Evolutionary conservation across 2,113 vertebrate species (phyloP), one percentile per base, ranked within the genome.

Genomic region (Neodon shergylaensis): DNA sequence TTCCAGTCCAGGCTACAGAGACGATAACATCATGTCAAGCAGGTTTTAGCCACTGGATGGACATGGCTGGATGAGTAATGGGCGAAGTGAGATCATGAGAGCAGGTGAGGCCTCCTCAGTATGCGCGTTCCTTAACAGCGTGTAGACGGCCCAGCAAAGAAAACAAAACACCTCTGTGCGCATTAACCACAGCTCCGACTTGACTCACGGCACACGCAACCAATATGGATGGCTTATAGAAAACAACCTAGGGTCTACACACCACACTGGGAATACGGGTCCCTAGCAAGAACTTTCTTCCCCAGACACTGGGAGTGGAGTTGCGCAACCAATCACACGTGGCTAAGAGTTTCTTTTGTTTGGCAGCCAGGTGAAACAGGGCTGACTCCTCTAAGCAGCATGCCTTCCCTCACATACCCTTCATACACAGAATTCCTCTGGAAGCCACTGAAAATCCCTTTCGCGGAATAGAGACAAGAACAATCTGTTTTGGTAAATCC

Each of bases 391-490:
- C 91, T 87, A 96, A 97, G 95, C 52, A 77, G 49, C 68, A 70
- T 85, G 77, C 90, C 92, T 89, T 92, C 86, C 95, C 79, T 93
- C 81, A 92, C 95, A 96, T 92, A 90, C 89, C 76, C 97, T 26
- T 97, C 96, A 95, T 96, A 65, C 78, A 95, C 87, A 68, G 92
- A 95, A 96, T 96, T 97, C 97, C 94, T 94, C 94, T 21, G 2
- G 86, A 88, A 97, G 96, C 68, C 92, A 94, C 85, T 42, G 77
- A 95, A 97, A 96, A 96, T 87, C 92, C 96, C 92, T 94, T 87
- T 87, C 11, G 7, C 76, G 94, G 92, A 83, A 93, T 39, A 94
- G 88, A 70, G 78, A 72, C 76, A 52, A 84, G 73, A 96, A 93
- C 73, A 91, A 65, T 54, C 66, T 61, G 77, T 88, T 94, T 96